These are phyloP conservation scores for Microctenopoma lineatum DNA, from an alignment of 2,797 vertebrate species.

Conservation along the genomic window DNA sequence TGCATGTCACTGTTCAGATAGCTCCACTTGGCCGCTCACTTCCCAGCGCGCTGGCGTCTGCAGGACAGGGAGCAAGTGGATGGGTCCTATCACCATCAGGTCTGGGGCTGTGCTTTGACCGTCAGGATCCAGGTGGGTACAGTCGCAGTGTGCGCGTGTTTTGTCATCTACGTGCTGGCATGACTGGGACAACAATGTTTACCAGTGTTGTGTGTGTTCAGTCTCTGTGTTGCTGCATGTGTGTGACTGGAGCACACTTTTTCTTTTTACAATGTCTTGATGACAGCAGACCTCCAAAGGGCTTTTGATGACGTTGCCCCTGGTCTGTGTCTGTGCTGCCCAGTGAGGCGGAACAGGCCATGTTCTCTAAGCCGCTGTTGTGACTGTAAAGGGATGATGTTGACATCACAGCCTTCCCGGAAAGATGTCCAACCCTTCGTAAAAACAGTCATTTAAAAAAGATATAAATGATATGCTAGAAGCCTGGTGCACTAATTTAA, in stretches of 20 bases:
- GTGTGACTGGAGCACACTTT: background rate
- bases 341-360: slow-evolving; percentile 44
- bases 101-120: slow-evolving; percentile 13
- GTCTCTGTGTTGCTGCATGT: background rate
- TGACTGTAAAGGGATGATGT: background rate
- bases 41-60: slow-evolving; percentile 26
- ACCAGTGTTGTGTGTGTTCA: too few species aligned
- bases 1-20: background rate
- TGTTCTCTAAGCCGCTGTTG: slow-evolving; percentile 47
- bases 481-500: too few species aligned
- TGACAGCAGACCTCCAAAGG: background rate
- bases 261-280: background rate
- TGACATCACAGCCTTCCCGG: slow-evolving; percentile 28
- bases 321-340: slow-evolving; percentile 11
- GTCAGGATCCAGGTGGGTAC: slow-evolving; percentile 54
- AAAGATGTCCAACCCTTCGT: slow-evolving; percentile 36
- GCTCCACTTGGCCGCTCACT: background rate
- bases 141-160: too few species aligned
- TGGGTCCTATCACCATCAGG: too few species aligned
- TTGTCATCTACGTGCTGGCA: too few species aligned
- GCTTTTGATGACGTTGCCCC: background rate
- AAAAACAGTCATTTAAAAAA: slow-evolving; percentile 32
- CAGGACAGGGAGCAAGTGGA: too few species aligned
- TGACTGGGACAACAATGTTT: too few species aligned
- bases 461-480: too few species aligned